A percentile compares a stretch with the other conserved stretches of the same genome.
phyloP scores from a whole-genome alignment of 2,888 invertebrate species.

The Archips crataeganus region DNA sequence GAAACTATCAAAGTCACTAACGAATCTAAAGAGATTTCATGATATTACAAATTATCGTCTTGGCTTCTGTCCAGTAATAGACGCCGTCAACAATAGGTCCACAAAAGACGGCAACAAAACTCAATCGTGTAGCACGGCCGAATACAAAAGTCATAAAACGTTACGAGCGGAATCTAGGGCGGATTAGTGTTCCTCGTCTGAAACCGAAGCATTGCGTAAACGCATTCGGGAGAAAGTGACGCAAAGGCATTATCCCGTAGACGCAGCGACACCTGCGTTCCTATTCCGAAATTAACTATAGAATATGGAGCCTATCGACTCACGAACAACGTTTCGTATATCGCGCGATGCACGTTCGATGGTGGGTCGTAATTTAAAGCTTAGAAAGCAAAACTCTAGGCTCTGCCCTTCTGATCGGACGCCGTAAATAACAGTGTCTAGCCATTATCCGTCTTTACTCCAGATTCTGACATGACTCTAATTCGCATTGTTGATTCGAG shows the following conservation, averaged over 20 bases:
- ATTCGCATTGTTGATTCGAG: conserved; percentile 65
- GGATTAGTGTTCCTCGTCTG: conserved; percentile 51
- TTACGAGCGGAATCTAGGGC: conserved; percentile 48
- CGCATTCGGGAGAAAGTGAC: conserved; percentile 59
- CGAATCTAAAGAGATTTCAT: conserved; percentile 26
- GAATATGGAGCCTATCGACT: conserved; percentile 37
- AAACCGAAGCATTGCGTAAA: conserved; percentile 56
- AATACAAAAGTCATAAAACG: conserved; percentile 45
- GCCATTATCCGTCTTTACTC: conserved; percentile 71
- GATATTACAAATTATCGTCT: conserved; percentile 12
- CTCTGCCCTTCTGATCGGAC: conserved; percentile 57
- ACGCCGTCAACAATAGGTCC: conserved; percentile 24
- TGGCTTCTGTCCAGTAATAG: conserved; percentile 29
- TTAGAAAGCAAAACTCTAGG: conserved; percentile 71
- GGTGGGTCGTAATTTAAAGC: conserved; percentile 65
- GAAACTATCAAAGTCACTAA: background rate
- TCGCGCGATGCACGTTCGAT: conserved; percentile 37
- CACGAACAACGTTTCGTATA: conserved; percentile 34
- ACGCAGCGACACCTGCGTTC: conserved; percentile 57
- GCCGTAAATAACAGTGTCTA: conserved; percentile 65
- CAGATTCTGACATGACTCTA: conserved; percentile 65
- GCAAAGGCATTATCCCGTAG: conserved; percentile 53
- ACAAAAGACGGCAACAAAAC: conserved; percentile 31
- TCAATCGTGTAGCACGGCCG: conserved; percentile 16
- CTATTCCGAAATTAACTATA: conserved; percentile 45